Base-by-base conservation (phyloP, 2,113 vertebrate genomes). In the Gymnogyps californianus region DNA sequence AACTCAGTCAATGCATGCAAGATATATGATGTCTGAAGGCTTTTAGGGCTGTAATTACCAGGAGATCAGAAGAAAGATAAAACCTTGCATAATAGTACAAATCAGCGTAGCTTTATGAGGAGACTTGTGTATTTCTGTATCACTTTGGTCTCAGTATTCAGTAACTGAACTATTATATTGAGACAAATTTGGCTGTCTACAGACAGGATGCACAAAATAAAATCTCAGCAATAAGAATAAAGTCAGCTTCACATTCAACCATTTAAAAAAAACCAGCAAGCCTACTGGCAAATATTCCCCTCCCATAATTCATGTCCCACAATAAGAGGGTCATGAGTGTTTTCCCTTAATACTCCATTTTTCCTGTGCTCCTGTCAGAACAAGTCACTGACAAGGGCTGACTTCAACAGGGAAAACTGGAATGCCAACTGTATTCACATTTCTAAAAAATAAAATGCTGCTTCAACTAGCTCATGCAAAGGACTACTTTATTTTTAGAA, bases 181-280 rank as follows among this genome's bases (percentile, higher is more conserved):
- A 87, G 52, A 72, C 7, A 79, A 12, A 9, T 42, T 46, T 79
- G 61, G 7, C 21, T 88, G 83, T 64, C 75, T 79, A 55, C 22
- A 59, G n/a, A 32, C 9, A 51, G 16, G n/a, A 19, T 67, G 40
- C 21, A 49, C 20, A 55, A 79, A 78, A 40, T 18, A 74, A 89
- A 87, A 70, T 40, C 52, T 40, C 29, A 66, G 26, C 26, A 70
- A 14, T 18, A 57, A 47, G 18, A 57, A 13, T 72, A 46, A 80
- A 77, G 44, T 26, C 64, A 55, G 22, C 13, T n/a, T 87, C 64
- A n/a, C 15, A 31, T 65, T 51, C 40, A 84, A n/a, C 16, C 5
- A 32, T 34, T 80, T 5, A 0, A 49, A 66, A 74, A 74, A 31
- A 2, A 0, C 2, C 26, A 54, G n/a, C 10, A 74, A 46, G 11